Percentiles rank a stretch among this genome's conserved stretches.
These are phyloP conservation scores for Ochotona princeps DNA, from an alignment of 2,113 vertebrate species.

Conservation along the genomic window DNA sequence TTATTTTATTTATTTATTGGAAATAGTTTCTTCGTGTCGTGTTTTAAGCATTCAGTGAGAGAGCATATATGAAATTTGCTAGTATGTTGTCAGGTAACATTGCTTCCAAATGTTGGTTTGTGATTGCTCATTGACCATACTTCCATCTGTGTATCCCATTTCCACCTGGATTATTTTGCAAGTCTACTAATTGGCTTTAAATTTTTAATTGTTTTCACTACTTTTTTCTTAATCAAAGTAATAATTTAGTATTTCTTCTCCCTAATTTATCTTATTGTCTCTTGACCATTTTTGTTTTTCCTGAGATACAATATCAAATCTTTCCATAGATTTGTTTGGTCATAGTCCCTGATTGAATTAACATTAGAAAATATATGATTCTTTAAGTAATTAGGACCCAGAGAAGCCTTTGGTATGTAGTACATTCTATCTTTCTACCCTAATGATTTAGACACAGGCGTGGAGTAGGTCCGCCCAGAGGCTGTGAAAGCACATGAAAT, in stretches of 20 bases:
- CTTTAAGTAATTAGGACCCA: slow-evolving; percentile 27
- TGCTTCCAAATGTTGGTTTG: neutral
- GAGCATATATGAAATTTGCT: neutral
- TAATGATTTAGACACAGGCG: neutral
- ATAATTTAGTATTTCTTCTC: neutral
- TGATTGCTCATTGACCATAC: neutral
- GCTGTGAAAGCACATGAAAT: too few species aligned
- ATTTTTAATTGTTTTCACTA: slow-evolving; percentile 50
- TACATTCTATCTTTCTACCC: slow-evolving; percentile 32
- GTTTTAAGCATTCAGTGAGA: neutral
- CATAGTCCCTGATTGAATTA: neutral
- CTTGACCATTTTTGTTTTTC: slow-evolving; percentile 1
- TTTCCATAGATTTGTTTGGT: slow-evolving; percentile 15
- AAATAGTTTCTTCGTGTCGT: neutral
- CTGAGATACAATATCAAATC: slow-evolving; percentile 19
- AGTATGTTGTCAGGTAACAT: slow-evolving; percentile 3
- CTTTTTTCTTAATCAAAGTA: slow-evolving; percentile 53
- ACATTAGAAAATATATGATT: slow-evolving; percentile 37
- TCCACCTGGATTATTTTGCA: slow-evolving; percentile 39
- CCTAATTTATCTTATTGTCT: slow-evolving; percentile 17
- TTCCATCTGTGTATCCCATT: neutral
- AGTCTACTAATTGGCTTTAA: neutral
- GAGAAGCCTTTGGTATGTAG: slow-evolving; percentile 14
- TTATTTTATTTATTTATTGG: too few species aligned
- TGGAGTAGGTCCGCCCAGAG: too few species aligned